Conservation (phyloP, 2,113 vertebrate species). For the Cygnus atratus region DNA sequence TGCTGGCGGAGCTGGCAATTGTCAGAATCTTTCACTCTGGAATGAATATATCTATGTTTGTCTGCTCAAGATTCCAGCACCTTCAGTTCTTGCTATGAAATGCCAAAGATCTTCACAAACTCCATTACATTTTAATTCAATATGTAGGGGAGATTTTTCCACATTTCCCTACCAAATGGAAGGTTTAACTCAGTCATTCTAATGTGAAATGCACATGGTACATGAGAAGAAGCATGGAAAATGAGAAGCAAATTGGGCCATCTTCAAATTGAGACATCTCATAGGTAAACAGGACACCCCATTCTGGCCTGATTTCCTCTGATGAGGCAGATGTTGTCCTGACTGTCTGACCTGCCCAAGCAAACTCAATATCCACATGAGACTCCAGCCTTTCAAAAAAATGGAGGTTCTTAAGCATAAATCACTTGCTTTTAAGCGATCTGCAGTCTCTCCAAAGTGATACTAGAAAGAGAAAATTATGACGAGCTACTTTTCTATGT, state of each 20-base stretch:
- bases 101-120: background rate
- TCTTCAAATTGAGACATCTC: background rate
- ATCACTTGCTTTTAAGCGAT: background rate
- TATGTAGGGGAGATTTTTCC: background rate
- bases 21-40: background rate
- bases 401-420: background rate
- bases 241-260: background rate
- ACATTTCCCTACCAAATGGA: background rate
- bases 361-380: background rate
- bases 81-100: background rate
- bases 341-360: background rate
- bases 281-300: background rate
- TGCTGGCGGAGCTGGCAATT: background rate
- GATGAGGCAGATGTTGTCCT: background rate
- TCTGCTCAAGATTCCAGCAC: background rate
- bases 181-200: background rate
- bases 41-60: background rate
- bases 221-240: background rate
- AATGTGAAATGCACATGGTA: background rate
- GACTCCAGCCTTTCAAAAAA: background rate
- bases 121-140: background rate
- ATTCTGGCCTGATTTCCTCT: background rate
- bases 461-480: background rate
- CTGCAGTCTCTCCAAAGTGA: background rate
- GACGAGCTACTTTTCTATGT: background rate